phyloP scores from a whole-genome alignment of 2,888 invertebrate species.

The Cheilosia vernalis region DNA sequence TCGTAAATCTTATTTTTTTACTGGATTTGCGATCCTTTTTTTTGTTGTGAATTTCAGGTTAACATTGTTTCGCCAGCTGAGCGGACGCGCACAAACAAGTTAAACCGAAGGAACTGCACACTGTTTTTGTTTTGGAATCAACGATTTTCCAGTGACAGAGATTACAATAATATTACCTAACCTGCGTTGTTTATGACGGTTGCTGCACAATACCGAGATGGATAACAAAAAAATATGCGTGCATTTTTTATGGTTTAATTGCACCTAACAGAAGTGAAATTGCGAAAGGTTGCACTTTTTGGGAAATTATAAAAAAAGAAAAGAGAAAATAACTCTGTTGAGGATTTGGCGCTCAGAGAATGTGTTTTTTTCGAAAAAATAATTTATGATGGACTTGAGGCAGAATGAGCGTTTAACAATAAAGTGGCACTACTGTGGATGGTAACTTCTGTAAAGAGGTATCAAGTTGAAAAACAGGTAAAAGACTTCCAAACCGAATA shows the following conservation, averaged over 20 bases:
- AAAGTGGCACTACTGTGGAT: too few relatives aligned
- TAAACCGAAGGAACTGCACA: slow-evolving; percentile 29
- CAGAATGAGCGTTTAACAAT: too few relatives aligned
- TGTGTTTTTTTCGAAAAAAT: background rate
- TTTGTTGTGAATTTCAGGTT: slow-evolving; percentile 23
- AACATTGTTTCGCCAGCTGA: slow-evolving; percentile 23
- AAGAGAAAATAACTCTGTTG: slow-evolving; percentile 4
- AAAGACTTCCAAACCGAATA: too few relatives aligned
- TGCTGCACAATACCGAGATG: slow-evolving; percentile 39
- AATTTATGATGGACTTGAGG: slow-evolving; percentile 10
- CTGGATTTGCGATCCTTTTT: slow-evolving; percentile 15
- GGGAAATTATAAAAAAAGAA: slow-evolving; percentile 5
- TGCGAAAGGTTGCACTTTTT: slow-evolving; percentile 38
- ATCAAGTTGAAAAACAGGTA: too few relatives aligned
- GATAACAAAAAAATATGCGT: slow-evolving; percentile 75
- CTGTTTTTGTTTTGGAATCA: slow-evolving; percentile 71
- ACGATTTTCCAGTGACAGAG: slow-evolving; percentile 75
- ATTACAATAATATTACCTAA: slow-evolving; percentile 15
- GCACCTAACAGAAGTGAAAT: slow-evolving; percentile 62
- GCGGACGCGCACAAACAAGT: slow-evolving; percentile 52
- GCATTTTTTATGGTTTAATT: slow-evolving; percentile 81
- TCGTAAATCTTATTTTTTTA: slow-evolving; percentile 65
- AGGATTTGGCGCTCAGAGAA: background rate
- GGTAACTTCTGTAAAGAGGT: too few relatives aligned
- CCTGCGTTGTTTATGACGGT: slow-evolving; percentile 66